phyloP scores from a whole-genome alignment of 2,797 vertebrate genomes.

The Argentina silus region DNA sequence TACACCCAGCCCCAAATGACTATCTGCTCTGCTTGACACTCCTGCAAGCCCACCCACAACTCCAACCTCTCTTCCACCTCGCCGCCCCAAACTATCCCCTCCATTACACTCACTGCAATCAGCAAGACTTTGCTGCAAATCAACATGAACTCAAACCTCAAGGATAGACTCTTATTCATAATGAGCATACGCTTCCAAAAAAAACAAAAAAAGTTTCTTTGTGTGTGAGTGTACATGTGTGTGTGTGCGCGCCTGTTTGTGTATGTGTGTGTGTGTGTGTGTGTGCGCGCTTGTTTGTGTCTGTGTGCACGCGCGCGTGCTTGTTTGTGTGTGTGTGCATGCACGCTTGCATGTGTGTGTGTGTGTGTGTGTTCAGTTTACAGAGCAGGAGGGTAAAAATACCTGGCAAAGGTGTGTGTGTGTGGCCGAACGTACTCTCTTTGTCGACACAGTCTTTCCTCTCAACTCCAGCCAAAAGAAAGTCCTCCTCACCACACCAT shows the following conservation, averaged over 20 bases:
- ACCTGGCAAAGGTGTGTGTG: conserved; percentile 49
- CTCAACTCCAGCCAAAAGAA: conserved; percentile 52
- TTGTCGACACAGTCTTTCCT: conserved; percentile 36
- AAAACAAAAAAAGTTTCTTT: background rate
- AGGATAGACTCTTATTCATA: conserved; percentile 19
- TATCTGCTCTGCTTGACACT: conserved; percentile 69
- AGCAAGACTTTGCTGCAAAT: conserved; percentile 25
- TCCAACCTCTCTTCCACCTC: conserved; percentile 39
- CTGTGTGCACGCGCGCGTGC: background rate
- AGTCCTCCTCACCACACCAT: conserved; percentile 19
- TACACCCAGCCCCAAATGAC: conserved; percentile 75
- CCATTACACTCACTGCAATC: conserved; percentile 68
- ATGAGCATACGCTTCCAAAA: background rate
- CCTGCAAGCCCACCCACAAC: conserved; percentile 74
- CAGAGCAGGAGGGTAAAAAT: conserved; percentile 44
- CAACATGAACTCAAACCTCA: conserved; percentile 20
- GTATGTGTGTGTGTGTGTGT: conserved; percentile 9
- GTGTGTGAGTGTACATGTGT: conserved; percentile 20
- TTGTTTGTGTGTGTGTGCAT: conserved; percentile 10
- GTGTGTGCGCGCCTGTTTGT: conserved; percentile 3
- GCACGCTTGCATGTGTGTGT: conserved; percentile 9
- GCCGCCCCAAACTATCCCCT: conserved; percentile 71
- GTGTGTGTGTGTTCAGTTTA: conserved; percentile 38
- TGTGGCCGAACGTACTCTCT: conserved; percentile 15
- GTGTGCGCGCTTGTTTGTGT: conserved; percentile 12